Conservation (phyloP, 2,113 vertebrate genomes). For the Labrus mixtus region DNA sequence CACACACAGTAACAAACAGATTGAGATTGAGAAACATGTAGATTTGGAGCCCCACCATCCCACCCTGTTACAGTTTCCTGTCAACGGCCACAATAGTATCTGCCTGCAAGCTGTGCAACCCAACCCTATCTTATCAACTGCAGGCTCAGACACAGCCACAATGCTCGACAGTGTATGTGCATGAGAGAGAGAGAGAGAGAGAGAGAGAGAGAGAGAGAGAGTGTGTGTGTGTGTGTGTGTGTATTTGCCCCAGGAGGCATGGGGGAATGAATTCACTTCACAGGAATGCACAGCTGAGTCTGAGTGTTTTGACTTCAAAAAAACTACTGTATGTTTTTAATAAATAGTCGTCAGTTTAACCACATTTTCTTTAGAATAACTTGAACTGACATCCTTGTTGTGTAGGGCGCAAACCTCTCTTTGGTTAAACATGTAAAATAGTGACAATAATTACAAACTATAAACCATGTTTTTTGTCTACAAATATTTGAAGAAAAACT, state of each 20-base stretch:
- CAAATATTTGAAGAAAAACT: neutral
- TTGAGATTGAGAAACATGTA: too few relatives aligned
- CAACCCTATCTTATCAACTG: conserved; percentile 77
- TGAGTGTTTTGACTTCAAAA: conserved; percentile 64
- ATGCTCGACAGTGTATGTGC: conserved; percentile 40
- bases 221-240: conserved; percentile 12
- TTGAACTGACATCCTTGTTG: neutral
- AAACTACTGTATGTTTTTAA: conserved; percentile 60
- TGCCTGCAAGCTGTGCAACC: conserved; percentile 70
- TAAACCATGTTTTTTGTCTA: neutral
- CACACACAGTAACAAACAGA: conserved; percentile 42
- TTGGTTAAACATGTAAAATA: neutral
- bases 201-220: neutral
- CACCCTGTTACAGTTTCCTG: conserved; percentile 65
- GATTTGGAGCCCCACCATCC: conserved; percentile 46
- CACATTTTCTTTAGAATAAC: neutral
- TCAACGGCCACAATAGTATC: conserved; percentile 72
- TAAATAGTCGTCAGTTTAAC: conserved; percentile 21
- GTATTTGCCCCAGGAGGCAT: conserved; percentile 64
- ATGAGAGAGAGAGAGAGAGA: conserved; percentile 8
- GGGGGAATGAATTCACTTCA: conserved; percentile 77
- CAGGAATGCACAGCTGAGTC: conserved; percentile 83
- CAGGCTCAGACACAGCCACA: conserved; percentile 70
- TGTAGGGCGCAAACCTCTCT: neutral
- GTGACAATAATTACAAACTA: neutral